These are phyloP conservation scores for Beroe ovata DNA, from an alignment of 37 sponge, comb jelly and placozoan species.

Conservation along the genomic window DNA sequence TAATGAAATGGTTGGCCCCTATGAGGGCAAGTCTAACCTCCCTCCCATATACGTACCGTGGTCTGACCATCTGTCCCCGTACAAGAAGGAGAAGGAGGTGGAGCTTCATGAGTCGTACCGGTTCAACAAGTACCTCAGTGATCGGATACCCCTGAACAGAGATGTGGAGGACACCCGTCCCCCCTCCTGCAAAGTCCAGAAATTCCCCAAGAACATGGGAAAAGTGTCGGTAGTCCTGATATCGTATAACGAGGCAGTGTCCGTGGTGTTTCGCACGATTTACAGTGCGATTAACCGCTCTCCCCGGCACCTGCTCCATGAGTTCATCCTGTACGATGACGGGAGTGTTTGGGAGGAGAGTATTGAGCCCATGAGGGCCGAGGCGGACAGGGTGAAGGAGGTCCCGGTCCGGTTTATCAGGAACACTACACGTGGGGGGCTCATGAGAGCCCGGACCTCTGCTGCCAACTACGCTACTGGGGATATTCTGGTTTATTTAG, in stretches of 20 bases:
- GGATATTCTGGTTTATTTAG: slow-evolving; percentile 82
- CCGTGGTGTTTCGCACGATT: slow-evolving; percentile 49
- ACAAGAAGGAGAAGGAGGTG: slow-evolving; percentile 68
- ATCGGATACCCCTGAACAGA: slow-evolving; percentile 67
- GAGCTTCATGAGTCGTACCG: slow-evolving; percentile 65
- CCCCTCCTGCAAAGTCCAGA: background rate
- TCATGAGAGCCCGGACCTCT: slow-evolving; percentile 76
- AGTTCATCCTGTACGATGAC: slow-evolving; percentile 55
- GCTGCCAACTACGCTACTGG: slow-evolving; percentile 77
- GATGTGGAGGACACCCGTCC: slow-evolving; percentile 32
- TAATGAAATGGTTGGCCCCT: background rate
- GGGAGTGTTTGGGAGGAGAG: slow-evolving; percentile 65
- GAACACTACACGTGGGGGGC: slow-evolving; percentile 67
- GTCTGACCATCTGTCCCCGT: slow-evolving; percentile 16
- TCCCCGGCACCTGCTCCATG: slow-evolving; percentile 13
- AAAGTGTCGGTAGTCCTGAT: slow-evolving; percentile 57
- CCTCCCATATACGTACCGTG: slow-evolving; percentile 59
- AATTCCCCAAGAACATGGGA: slow-evolving; percentile 38
- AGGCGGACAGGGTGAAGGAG: slow-evolving; percentile 1
- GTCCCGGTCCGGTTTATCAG: slow-evolving; percentile 23
- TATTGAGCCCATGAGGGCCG: slow-evolving; percentile 28
- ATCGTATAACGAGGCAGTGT: slow-evolving; percentile 57
- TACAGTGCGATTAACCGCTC: slow-evolving; percentile 57
- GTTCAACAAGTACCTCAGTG: slow-evolving; percentile 72
- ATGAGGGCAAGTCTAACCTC: background rate